phyloP scores from a whole-genome alignment of 2,113 vertebrate genomes.

The Epinephelus moara region DNA sequence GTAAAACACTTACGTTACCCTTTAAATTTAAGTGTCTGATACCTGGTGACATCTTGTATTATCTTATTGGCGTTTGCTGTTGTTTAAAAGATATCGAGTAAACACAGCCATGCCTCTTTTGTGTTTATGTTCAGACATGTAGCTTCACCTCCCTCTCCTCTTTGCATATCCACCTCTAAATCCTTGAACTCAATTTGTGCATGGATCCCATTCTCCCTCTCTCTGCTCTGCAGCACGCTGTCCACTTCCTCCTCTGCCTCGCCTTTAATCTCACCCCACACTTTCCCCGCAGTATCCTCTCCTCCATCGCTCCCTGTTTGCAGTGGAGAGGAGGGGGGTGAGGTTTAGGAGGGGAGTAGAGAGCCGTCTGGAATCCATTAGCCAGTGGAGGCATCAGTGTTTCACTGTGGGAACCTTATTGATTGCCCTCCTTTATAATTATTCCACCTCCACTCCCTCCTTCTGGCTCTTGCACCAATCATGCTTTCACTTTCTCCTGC shows the following conservation, averaged over 20 bases:
- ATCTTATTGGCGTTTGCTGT: too few species aligned
- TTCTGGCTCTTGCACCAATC: constrained; percentile 62
- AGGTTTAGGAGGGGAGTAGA: constrained; percentile 37
- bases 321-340: constrained; percentile 16
- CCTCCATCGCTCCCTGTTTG: constrained; percentile 29
- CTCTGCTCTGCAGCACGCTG: constrained; percentile 10
- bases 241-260: constrained; percentile 15
- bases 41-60: too few species aligned
- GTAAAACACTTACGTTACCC: too few species aligned
- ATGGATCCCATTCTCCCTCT: background rate
- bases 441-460: constrained; percentile 72
- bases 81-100: background rate
- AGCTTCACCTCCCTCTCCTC: background rate
- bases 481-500: constrained; percentile 31
- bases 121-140: background rate
- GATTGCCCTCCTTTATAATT: constrained; percentile 84
- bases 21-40: too few species aligned
- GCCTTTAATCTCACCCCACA: constrained; percentile 45
- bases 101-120: background rate
- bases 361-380: constrained; percentile 84
- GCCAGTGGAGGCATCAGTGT: constrained; percentile 77
- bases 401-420: constrained; percentile 87
- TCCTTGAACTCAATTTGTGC: constrained; percentile 3
- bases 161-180: background rate
- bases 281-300: constrained; percentile 42